A percentile compares a stretch with the other conserved stretches of the same genome.
phyloP scores from a whole-genome alignment of 2,888 invertebrate species.

The Callimorpha dominula region DNA sequence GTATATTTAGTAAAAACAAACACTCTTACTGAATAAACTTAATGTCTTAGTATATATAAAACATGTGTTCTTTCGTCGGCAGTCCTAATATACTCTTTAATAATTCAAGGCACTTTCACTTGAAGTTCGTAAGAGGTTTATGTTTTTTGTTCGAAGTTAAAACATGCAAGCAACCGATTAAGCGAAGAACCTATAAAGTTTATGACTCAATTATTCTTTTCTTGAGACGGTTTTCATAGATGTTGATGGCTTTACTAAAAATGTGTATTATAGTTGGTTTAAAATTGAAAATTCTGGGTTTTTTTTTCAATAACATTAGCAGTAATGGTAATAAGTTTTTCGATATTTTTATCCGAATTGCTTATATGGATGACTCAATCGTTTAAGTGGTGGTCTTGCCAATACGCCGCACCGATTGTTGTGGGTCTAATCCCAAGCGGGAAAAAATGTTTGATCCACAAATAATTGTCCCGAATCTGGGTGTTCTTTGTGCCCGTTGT shows the following conservation, averaged over 20 bases:
- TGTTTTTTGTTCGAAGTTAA: constrained; percentile 61
- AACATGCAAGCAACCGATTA: constrained; percentile 78
- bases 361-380: too few species aligned
- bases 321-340: too few species aligned
- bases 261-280: not conserved
- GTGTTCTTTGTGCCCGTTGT: too few species aligned
- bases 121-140: constrained; percentile 66
- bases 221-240: constrained; percentile 32
- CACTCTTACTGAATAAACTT: constrained; percentile 3
- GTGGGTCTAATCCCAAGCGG: too few species aligned
- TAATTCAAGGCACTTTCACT: constrained; percentile 64
- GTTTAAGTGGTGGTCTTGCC: too few species aligned
- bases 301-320: not conserved
- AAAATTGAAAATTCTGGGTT: not conserved
- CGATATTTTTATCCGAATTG: too few species aligned
- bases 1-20: not conserved
- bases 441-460: too few species aligned
- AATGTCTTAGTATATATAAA: constrained; percentile 20
- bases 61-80: constrained; percentile 29
- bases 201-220: constrained; percentile 68
- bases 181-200: constrained; percentile 68
- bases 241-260: constrained; percentile 1
- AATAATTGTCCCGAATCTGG: too few species aligned
- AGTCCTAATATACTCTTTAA: constrained; percentile 63
- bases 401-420: too few species aligned